These are phyloP conservation scores for Eucriotettix oculatus DNA, from an alignment of 2,888 invertebrate genomes.

Conservation along the genomic window DNA sequence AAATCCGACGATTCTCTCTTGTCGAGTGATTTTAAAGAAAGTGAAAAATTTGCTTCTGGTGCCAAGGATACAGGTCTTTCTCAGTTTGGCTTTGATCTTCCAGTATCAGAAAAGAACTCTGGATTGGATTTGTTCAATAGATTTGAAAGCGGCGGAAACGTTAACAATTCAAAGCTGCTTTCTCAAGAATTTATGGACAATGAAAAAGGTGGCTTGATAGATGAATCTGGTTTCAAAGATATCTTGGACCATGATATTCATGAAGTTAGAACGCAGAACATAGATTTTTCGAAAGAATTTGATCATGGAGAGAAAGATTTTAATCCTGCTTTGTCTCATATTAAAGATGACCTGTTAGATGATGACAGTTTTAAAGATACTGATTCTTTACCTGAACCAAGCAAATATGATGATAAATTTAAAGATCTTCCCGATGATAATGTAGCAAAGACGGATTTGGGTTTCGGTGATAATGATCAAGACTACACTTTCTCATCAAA, in stretches of 20 bases:
- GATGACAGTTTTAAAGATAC: constrained; percentile 1
- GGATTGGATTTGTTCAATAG: neutral
- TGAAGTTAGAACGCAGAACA: neutral
- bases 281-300: neutral
- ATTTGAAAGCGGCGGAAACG: neutral
- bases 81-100: neutral
- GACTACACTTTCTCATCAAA: no score
- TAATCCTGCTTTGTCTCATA: neutral
- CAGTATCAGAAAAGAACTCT: neutral
- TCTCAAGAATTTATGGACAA: constrained; percentile 28
- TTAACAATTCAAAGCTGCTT: neutral
- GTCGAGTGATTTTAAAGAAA: neutral
- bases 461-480: no score
- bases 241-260: constrained; percentile 4
- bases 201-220: constrained; percentile 28
- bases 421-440: constrained; percentile 24
- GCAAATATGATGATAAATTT: neutral
- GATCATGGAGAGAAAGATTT: neutral
- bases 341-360: neutral
- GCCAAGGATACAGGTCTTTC: neutral
- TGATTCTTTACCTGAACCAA: neutral
- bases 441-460: no score
- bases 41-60: neutral
- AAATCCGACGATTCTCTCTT: neutral
- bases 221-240: constrained; percentile 7